Base-by-base conservation (phyloP, 2,888 invertebrate genomes). In the Apotomis turbidana region DNA sequence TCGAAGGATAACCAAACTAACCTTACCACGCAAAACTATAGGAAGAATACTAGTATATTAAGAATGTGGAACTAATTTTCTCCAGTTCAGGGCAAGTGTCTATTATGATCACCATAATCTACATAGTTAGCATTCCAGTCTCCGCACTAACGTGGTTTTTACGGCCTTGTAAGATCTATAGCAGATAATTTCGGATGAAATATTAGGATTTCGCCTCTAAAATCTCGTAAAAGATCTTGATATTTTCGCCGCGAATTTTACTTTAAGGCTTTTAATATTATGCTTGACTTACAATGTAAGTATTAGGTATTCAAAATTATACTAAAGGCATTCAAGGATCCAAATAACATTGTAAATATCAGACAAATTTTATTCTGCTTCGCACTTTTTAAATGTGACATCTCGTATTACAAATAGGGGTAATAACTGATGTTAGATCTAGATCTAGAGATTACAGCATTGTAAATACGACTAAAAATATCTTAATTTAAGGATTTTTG, bases 131-230 rank as follows among this genome's bases (percentile, higher is more conserved):
- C 52, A 62, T 60, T 15, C 57, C 13, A 5, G 49, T 36, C 58
- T 67, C 41, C 27, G 4, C 62, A 36, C 57, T 55, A 38, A 5
- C 27, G 13, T 8, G 36, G 13, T 68, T 60, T n/a, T 66, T 60
- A 64, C 51, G 54, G 49, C 70, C 41, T 41, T 44, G 15, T 54
- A 60, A 66, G 70, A 71, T 61, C 27, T 69, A 62, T 57, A 38
- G 61, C 27, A 10, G 36, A 69, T 54, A 52, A 70, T 66, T 70
- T 70, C 13, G 15, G 15, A 66, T 66, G 70, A 70, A 59, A 66
- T 71, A 71, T 71, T 64, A 59, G 46, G 36, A 55, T 51, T 57
- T 67, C 41, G 55, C 44, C 59, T 51, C 51, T n/a, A 52, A 44
- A 71, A 66, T 67, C 60, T 60, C 4, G 38, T 5, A 36, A 60